phyloP scores from a whole-genome alignment of 2,113 vertebrate genomes.

The Neotragus pygmaeus region DNA sequence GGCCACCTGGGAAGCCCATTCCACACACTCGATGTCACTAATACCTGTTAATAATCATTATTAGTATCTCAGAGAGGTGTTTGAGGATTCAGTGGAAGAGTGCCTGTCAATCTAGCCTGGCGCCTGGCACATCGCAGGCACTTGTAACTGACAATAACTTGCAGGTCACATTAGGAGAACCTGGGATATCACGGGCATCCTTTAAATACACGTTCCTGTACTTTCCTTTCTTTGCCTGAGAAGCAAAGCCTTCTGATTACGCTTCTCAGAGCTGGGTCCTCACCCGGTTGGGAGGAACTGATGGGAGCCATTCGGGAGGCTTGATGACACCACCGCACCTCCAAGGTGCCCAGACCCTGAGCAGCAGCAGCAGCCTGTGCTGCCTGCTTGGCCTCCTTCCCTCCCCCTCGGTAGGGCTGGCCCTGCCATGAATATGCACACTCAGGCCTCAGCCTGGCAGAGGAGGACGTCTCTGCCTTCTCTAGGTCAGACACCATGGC shows the following conservation, averaged over 20 bases:
- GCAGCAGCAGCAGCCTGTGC: background rate
- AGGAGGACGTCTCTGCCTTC: background rate
- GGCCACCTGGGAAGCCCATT: background rate
- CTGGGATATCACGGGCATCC: background rate
- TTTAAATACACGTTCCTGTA: background rate
- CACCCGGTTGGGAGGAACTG: background rate
- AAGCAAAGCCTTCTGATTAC: background rate
- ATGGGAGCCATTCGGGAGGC: no score
- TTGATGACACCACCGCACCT: no score
- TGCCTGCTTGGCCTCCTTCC: background rate
- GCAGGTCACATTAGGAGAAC: background rate
- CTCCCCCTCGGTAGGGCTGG: background rate
- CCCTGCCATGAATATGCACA: slow-evolving; percentile 49
- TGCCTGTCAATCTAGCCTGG: background rate
- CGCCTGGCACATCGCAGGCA: background rate
- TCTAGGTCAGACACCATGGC: slow-evolving; percentile 59
- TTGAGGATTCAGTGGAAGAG: background rate
- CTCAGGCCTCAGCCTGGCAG: background rate
- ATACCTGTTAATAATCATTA: background rate
- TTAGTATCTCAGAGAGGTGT: background rate
- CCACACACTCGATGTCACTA: background rate
- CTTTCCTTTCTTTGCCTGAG: background rate
- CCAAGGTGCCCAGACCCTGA: background rate
- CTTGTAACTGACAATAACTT: no score
- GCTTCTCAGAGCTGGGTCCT: background rate